These are phyloP conservation scores for Epistrophe grossulariae DNA, from an alignment of 2,888 invertebrate genomes.

Conservation along the genomic window DNA sequence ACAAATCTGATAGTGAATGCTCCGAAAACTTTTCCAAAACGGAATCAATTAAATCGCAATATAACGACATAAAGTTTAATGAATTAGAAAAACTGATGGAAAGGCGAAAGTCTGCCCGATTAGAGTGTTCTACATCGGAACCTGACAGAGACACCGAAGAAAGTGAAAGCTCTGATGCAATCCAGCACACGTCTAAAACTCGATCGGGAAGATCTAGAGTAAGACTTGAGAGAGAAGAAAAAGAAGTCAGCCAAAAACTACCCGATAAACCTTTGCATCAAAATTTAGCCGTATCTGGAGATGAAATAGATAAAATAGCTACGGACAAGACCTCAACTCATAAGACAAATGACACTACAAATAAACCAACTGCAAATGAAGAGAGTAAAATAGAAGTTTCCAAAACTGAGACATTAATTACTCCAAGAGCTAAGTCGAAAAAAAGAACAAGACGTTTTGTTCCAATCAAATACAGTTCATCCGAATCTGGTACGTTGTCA, in stretches of 20 bases:
- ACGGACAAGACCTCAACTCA: not conserved
- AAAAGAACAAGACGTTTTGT: conserved; percentile 36
- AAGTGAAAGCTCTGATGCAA: conserved; percentile 51
- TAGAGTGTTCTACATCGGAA: conserved; percentile 24
- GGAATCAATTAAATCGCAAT: not conserved
- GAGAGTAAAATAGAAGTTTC: not conserved
- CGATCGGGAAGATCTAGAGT: conserved; percentile 32
- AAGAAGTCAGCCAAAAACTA: not conserved
- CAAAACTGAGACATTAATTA: not conserved
- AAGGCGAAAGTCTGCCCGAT: conserved; percentile 29
- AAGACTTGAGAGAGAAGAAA: not conserved
- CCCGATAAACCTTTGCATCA: not conserved
- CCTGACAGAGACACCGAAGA: not conserved
- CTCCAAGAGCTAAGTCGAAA: conserved; percentile 23
- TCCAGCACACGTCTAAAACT: not conserved
- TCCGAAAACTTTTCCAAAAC: conserved; percentile 22
- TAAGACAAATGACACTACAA: not conserved
- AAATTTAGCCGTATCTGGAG: not conserved
- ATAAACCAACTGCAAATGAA: not conserved
- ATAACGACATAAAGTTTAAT: conserved; percentile 10
- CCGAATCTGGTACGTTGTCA: conserved; percentile 43
- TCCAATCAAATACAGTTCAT: conserved; percentile 47
- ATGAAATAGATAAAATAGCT: not conserved
- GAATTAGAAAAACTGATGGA: conserved; percentile 34
- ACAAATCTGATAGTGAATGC: conserved; percentile 49